Evolutionary conservation across 2,113 vertebrate species (phyloP).

Genomic region (Eptesicus fuscus): DNA sequence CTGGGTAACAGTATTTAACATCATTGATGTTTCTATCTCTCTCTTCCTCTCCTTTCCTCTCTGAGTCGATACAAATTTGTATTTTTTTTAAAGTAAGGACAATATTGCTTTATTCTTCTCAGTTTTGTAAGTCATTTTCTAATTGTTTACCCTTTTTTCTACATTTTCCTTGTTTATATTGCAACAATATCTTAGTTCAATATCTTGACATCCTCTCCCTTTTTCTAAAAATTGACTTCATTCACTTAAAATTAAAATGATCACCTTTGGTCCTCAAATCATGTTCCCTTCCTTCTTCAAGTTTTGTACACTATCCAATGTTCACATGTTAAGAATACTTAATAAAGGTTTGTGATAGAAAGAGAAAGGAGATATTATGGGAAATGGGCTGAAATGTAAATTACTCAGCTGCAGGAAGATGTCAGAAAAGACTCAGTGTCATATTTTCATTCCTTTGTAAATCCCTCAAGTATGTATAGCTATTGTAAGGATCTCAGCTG

Average conservation of each 20-base stretch:
- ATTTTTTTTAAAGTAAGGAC: not conserved
- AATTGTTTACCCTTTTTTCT: not conserved
- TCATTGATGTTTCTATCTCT: not conserved
- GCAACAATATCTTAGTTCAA: not conserved
- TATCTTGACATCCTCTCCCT: not conserved
- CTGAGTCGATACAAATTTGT: too few relatives aligned
- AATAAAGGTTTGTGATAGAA: not conserved
- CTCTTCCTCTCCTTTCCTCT: too few relatives aligned
- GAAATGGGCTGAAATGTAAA: not conserved
- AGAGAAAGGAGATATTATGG: not conserved
- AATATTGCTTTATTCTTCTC: not conserved
- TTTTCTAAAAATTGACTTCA: not conserved
- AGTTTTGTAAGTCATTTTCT: not conserved
- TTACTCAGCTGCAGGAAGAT: not conserved
- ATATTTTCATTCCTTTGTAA: not conserved
- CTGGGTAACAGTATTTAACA: not conserved
- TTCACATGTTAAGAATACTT: not conserved
- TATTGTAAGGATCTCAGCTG: not conserved
- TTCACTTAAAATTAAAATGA: not conserved
- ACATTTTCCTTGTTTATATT: not conserved
- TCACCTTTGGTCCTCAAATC: not conserved
- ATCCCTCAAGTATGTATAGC: not conserved
- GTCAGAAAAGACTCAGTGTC: not conserved
- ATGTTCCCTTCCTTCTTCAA: not conserved
- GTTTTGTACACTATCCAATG: not conserved